Base-by-base conservation (phyloP, 2,113 vertebrate species). In the Candoia aspera region DNA sequence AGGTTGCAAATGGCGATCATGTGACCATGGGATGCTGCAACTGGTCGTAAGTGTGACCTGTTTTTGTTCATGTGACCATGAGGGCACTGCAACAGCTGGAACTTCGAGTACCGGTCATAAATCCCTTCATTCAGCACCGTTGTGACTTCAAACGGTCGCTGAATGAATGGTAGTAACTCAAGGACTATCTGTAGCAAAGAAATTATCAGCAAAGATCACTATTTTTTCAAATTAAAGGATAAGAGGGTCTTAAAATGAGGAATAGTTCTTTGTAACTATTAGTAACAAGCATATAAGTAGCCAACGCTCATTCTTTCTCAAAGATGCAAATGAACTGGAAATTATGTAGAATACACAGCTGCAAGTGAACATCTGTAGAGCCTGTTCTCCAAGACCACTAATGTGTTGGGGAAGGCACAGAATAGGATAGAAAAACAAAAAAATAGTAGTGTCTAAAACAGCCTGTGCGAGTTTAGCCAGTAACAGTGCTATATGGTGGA, bases 191-290 rank as follows among this genome's bases (percentile, higher is more conserved):
- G 42, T 42, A 88, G 12, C 24, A 26, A 89, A 64, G 42, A 64
- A 64, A 23, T 90, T 79, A 90, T 55, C 62, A 79, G 88, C 46
- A 89, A 73, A 54, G n/a, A 68, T 73, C 49, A 90, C 6, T 46
- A 15, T 58, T 57, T 58, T 13, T 90, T 68, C 1, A 26, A 83
- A 37, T 58, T 4, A 83, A 90, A 23, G 19, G 88, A 29, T 60
- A 11, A 23, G n/a, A 58, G 33, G 23, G 10, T 24, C 17, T 24
- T 49, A 46, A 89, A 8, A 46, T n/a, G 8, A 89, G n/a, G 33
- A 21, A 62, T 3, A 49, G 87, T 60, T 46, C 21, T 58, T 57
- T 1, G 57, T 57, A 8, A 33, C 15, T 87, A 33, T 58, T 54
- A 58, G 54, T 37, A 54, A 53, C 46, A 89, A 58, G 33, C 4